Evolutionary conservation across 2,888 invertebrate species (phyloP).

Genomic region (Apodemia duryi): DNA sequence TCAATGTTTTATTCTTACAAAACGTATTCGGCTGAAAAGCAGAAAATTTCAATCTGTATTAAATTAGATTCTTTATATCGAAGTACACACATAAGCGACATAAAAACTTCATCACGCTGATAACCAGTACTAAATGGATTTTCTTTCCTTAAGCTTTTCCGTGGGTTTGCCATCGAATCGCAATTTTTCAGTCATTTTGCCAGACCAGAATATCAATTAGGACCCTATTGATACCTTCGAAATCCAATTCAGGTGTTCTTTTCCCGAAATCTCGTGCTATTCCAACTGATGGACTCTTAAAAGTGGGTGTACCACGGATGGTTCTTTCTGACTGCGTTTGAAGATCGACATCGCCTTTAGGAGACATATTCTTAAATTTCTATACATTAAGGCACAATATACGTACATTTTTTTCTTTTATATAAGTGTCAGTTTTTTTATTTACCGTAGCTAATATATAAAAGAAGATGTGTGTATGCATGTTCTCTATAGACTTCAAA

Average conservation of each 20-base stretch:
- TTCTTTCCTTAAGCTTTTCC: constrained; percentile 37
- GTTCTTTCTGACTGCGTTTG: constrained; percentile 50
- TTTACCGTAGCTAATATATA: too few relatives aligned
- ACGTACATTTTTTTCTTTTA: too few relatives aligned
- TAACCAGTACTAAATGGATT: constrained; percentile 46
- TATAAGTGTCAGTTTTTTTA: too few relatives aligned
- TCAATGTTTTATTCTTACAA: constrained; percentile 1
- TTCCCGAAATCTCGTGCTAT: constrained; percentile 71
- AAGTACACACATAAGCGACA: constrained; percentile 26
- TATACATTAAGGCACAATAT: background rate
- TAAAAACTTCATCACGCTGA: constrained; percentile 25
- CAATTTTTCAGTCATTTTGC: constrained; percentile 34
- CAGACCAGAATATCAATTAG: constrained; percentile 40
- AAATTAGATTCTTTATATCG: constrained; percentile 21
- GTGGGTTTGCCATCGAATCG: constrained; percentile 36
- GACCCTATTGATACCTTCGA: constrained; percentile 53
- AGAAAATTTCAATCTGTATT: constrained; percentile 26
- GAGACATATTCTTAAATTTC: constrained; percentile 30
- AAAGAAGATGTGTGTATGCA: too few relatives aligned
- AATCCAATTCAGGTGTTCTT: constrained; percentile 55
- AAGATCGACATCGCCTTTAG: constrained; percentile 60
- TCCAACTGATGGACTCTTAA: constrained; percentile 64
- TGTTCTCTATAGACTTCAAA: too few relatives aligned
- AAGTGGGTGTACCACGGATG: constrained; percentile 58
- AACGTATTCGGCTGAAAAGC: constrained; percentile 11